These are phyloP conservation scores for Epistrophe grossulariae DNA, from an alignment of 2,888 invertebrate genomes.

Conservation along the genomic window DNA sequence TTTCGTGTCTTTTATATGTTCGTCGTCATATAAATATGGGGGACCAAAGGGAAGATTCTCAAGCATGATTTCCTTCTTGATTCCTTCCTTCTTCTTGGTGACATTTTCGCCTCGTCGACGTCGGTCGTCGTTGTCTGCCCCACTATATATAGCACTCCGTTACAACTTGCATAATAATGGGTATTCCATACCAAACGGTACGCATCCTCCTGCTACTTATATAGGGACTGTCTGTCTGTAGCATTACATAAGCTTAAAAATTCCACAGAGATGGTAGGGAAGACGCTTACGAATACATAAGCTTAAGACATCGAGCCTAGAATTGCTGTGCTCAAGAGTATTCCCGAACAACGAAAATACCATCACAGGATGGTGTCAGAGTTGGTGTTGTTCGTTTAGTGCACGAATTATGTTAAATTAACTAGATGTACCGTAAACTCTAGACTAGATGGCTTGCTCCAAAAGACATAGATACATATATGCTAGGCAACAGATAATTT, in stretches of 20 bases:
- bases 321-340: slow-evolving; percentile 6
- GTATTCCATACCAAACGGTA: slow-evolving; percentile 46
- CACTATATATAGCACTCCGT: slow-evolving; percentile 36
- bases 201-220: slow-evolving; percentile 41
- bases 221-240: slow-evolving; percentile 5
- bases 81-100: slow-evolving; percentile 49
- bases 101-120: slow-evolving; percentile 40
- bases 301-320: slow-evolving; percentile 40
- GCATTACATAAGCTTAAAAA: slow-evolving; percentile 33
- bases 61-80: slow-evolving; percentile 70
- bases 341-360: background rate
- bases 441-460: slow-evolving; percentile 50
- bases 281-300: background rate
- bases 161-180: slow-evolving; percentile 68
- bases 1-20: slow-evolving; percentile 39
- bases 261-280: background rate
- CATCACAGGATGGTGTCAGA: slow-evolving; percentile 51
- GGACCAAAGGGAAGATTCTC: slow-evolving; percentile 24
- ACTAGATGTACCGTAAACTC: slow-evolving; percentile 62
- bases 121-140: slow-evolving; percentile 22
- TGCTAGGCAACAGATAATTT: slow-evolving; percentile 26
- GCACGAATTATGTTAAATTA: slow-evolving; percentile 69
- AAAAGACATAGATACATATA: slow-evolving; percentile 23
- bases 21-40: background rate
- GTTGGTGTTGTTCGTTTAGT: slow-evolving; percentile 31